Conservation (phyloP, 2,888 invertebrate genomes). For the Ophion costatus region DNA sequence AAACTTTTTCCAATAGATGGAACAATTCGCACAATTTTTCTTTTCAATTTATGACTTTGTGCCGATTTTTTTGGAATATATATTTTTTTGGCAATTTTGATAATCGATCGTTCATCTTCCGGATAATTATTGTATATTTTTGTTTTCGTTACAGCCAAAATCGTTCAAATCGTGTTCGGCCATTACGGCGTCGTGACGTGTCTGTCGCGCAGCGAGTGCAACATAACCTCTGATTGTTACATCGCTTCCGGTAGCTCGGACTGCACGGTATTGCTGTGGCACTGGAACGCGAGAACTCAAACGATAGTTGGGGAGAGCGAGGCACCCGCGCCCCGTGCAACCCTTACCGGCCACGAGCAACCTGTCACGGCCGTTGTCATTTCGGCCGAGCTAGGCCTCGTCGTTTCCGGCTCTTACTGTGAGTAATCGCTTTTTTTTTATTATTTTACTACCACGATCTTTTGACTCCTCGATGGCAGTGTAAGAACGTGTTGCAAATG, state of each 20-base stretch:
- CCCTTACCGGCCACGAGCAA: conserved; percentile 98
- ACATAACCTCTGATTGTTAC: conserved; percentile 99
- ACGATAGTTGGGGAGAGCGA: conserved; percentile 99
- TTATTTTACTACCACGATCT: background rate
- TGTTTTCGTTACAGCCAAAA: conserved; percentile 90
- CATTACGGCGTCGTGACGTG: conserved; percentile 99
- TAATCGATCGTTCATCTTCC: background rate
- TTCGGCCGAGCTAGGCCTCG: conserved; percentile 98
- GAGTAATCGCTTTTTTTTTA: conserved; percentile 70
- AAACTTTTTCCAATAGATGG: background rate
- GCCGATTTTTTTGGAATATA: too few species aligned
- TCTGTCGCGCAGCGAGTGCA: conserved; percentile 98
- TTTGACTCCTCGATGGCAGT: too few species aligned
- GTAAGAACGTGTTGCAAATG: too few species aligned
- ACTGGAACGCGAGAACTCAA: conserved; percentile 98
- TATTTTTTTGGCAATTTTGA: background rate
- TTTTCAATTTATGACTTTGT: background rate
- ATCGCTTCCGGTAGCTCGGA: conserved; percentile 99
- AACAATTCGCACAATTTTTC: background rate
- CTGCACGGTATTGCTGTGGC: conserved; percentile 99
- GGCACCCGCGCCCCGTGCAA: conserved; percentile 97
- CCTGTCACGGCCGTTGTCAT: conserved; percentile 98
- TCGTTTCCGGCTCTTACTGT: conserved; percentile 95
- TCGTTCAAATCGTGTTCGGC: conserved; percentile 99
- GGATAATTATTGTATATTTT: background rate